phyloP scores from a whole-genome alignment of 2,113 vertebrate genomes.

The Dicentrarchus labrax region DNA sequence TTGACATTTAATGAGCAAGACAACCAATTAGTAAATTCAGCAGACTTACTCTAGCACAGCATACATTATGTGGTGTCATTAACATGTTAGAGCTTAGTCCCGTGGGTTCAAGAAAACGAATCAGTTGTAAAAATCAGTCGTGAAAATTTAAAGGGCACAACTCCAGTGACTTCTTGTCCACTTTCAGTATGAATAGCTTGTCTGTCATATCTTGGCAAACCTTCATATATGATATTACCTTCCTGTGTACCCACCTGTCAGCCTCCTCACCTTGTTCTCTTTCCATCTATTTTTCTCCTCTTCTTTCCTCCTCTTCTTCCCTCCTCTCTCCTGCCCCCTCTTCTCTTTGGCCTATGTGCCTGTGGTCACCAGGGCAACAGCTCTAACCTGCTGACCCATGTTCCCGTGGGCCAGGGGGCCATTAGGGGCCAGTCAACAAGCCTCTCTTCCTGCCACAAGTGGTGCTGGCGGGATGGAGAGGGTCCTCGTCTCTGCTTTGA shows the following conservation, averaged over 20 bases:
- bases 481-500: constrained; percentile 79
- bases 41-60: neutral
- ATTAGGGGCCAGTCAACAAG: constrained; percentile 84
- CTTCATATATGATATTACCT: constrained; percentile 22
- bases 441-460: constrained; percentile 85
- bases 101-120: neutral
- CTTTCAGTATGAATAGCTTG: neutral
- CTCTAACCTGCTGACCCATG: constrained; percentile 74
- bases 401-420: constrained; percentile 77
- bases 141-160: neutral
- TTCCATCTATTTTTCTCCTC: constrained; percentile 23
- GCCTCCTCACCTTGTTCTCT: constrained; percentile 44
- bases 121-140: neutral
- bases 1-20: constrained; percentile 3
- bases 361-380: constrained; percentile 78
- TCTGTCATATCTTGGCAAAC: neutral
- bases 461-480: constrained; percentile 79
- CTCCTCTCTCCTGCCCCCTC: constrained; percentile 13
- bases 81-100: neutral
- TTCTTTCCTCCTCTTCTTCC: neutral
- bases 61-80: neutral
- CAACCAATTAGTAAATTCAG: neutral
- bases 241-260: neutral
- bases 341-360: constrained; percentile 55
- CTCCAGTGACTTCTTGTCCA: neutral